Evolutionary conservation across 2,888 invertebrate genomes (phyloP).

Genomic region (Lasioglossum oenotherae): DNA sequence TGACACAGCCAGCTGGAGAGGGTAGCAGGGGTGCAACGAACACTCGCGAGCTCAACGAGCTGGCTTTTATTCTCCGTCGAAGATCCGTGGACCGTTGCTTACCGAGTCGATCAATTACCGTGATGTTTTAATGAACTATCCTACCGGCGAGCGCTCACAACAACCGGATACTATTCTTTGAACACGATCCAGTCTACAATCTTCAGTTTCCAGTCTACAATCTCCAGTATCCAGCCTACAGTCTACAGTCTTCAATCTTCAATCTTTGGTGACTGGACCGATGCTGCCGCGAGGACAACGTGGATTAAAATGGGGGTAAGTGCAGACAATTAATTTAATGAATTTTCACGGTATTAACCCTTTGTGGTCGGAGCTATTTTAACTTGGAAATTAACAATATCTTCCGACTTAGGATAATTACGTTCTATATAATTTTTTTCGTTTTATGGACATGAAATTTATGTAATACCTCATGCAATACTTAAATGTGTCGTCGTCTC

Average conservation of each 20-base stretch:
- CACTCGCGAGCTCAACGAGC: conserved; percentile 8
- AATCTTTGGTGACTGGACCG: not conserved
- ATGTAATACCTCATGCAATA: too few relatives aligned
- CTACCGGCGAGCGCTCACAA: not conserved
- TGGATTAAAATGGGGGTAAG: not conserved
- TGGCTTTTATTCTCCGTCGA: not conserved
- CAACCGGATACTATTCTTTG: not conserved
- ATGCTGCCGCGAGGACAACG: not conserved
- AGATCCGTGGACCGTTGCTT: conserved; percentile 4
- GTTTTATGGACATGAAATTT: too few relatives aligned
- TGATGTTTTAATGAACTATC: conserved; percentile 33
- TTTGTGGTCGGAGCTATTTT: too few relatives aligned
- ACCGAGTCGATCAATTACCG: conserved; percentile 37
- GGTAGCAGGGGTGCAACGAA: not conserved
- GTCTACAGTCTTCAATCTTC: not conserved
- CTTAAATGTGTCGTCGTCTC: too few relatives aligned
- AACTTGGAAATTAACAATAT: too few relatives aligned
- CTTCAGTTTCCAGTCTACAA: not conserved
- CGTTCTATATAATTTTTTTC: too few relatives aligned
- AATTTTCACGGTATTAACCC: too few relatives aligned
- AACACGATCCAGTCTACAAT: not conserved
- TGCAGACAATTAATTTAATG: not conserved
- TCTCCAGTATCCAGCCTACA: not conserved
- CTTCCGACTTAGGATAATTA: too few relatives aligned
- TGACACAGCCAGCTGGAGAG: not conserved